Evolutionary conservation across 2,797 vertebrate genomes (phyloP), one percentile per base, ranked within the genome.

Genomic region (Emys orbicularis): DNA sequence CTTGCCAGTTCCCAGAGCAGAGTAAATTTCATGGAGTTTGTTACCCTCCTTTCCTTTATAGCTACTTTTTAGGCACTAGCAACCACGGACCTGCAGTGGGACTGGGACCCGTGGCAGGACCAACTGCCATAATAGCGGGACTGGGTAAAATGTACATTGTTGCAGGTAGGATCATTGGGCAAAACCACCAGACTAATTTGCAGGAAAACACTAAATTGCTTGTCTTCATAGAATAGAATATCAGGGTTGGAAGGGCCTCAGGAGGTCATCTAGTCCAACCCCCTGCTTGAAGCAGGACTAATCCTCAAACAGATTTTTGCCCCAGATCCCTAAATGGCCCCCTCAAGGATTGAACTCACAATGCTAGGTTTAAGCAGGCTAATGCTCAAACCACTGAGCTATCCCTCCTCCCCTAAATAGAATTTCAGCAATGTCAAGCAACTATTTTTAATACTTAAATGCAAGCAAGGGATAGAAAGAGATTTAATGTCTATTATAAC

Each of bases 21-120:
- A 92, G 94, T 91, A 96, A 91, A 96, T 96, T 96, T 96, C 95
- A 92, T 90, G 92, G 94, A 85, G 87, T 9, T 88, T 93, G 96
- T 93, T 93, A 95, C 50, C 74, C 81, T 94, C n/a, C 59, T 79
- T 97, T 95, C 94, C 87, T 95, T 96, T 94, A 91, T 91, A 92
- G 72, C 81, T 92, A 88, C 34, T 31, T 61, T 53, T 52, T 89
- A 92, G 95, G 86, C 91, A 88, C 56, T 84, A 95, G 95, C 59
- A 61, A 34, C 12, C 15, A 31, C 29, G 6, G 31, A 6, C 12
- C 59, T 16, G 29, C 59, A 61, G 59, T 1, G 13, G 59, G 13
- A 61, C 31, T 31, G 29, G 3, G 29, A 61, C 91, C 85, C 7
- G 1, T 16, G 6, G 29, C 29, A 61, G 59, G 59, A 34, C 13